Percentiles rank a stretch among this genome's conserved stretches.
These are phyloP conservation scores for Kryphioiulus occultus DNA, from an alignment of 2,888 invertebrate species.

Conservation along the genomic window DNA sequence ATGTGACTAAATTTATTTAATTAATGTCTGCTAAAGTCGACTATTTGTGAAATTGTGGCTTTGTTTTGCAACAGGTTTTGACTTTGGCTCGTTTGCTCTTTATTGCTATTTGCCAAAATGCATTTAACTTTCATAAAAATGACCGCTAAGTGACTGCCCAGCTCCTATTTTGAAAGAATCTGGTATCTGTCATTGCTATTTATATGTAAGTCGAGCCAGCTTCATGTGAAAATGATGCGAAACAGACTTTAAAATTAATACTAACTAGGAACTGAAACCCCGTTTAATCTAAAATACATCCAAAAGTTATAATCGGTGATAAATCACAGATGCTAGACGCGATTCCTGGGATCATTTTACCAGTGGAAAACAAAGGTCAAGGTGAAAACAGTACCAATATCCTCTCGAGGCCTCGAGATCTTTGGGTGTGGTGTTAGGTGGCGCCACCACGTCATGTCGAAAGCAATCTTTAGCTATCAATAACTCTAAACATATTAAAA, in stretches of 20 bases:
- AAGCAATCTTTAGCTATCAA: too few species aligned
- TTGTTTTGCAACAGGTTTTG: too few species aligned
- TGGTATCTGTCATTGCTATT: too few species aligned
- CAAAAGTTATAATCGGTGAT: not conserved
- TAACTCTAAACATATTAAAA: too few species aligned
- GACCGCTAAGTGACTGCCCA: not conserved
- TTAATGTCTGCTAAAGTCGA: too few species aligned
- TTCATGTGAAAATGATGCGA: not conserved
- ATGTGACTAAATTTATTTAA: too few species aligned
- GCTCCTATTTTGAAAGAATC: not conserved
- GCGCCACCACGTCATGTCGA: too few species aligned
- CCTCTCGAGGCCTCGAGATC: not conserved
- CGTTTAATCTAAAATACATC: not conserved
- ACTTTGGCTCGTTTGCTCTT: too few species aligned
- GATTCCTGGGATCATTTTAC: not conserved
- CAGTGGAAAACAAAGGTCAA: not conserved
- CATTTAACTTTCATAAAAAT: too few species aligned
- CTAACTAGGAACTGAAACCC: not conserved
- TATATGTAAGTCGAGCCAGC: not conserved
- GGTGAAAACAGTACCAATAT: not conserved
- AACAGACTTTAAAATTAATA: not conserved
- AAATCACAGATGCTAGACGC: not conserved
- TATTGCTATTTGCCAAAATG: too few species aligned
- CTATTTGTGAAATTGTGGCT: too few species aligned
- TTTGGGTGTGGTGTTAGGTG: not conserved